A percentile compares a stretch with the other conserved stretches of the same genome.
phyloP scores from a whole-genome alignment of 2,113 vertebrate genomes.

The Numenius arquata region DNA sequence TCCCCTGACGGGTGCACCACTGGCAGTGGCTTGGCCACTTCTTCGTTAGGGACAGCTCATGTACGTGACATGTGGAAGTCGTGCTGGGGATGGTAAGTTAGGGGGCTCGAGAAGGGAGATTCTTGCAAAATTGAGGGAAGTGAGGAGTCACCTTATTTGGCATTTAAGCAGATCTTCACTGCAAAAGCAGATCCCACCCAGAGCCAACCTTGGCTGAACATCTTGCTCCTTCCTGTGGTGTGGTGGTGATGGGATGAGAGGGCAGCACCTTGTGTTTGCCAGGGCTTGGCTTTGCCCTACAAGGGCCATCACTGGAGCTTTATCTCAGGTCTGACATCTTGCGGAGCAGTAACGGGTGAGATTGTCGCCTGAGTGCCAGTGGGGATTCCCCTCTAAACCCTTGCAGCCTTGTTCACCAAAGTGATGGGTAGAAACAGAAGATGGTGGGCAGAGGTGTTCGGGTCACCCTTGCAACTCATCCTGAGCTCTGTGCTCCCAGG shows the following conservation, averaged over 20 bases:
- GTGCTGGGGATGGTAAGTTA: not conserved
- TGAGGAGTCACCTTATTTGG: not conserved
- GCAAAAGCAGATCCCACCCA: not conserved
- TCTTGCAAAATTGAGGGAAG: not conserved
- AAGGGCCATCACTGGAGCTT: not conserved
- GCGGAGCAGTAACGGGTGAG: not conserved
- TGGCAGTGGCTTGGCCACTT: not conserved
- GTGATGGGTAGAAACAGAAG: not conserved
- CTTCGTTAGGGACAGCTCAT: not conserved
- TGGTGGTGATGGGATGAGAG: not conserved
- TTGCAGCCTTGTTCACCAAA: not conserved
- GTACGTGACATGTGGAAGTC: not conserved
- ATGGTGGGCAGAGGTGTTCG: not conserved
- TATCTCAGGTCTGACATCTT: not conserved
- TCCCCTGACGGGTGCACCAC: not conserved
- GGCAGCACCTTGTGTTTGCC: not conserved
- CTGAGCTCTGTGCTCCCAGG: not conserved
- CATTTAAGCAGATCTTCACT: not conserved
- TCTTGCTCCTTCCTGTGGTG: not conserved
- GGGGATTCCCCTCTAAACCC: not conserved
- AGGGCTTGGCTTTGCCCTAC: not conserved
- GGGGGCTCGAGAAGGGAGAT: not conserved
- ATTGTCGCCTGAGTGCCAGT: not conserved
- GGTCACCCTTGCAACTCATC: not conserved
- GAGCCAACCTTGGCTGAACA: not conserved